Base-by-base conservation (phyloP, 2,113 vertebrate genomes). In the Melanerpes formicivorus region DNA sequence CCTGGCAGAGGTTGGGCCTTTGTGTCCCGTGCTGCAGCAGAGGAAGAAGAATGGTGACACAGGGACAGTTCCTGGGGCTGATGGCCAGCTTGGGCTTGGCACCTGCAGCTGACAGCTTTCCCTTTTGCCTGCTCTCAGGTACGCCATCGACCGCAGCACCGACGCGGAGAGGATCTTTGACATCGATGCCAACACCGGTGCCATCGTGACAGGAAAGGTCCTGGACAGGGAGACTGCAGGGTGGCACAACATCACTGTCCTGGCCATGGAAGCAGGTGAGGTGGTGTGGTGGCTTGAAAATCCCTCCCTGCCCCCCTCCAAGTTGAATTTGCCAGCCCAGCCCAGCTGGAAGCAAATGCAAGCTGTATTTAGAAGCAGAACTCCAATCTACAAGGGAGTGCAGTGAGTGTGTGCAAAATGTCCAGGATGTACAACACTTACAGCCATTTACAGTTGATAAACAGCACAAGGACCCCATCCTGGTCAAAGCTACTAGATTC, bases 181-280 rank as follows among this genome's bases (percentile, higher is more conserved):
- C 91, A 99, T 99, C 10, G 98, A 99, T 81, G 97, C 98, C 11
- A 97, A 98, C 87, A 98, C 98, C 0, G 99, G 99, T 8, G 98
- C 98, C 87, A 98, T 99, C 73, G 98, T 98, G 75, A 98, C 99
- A 44, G 98, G 98, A 90, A 99, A 99, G 96, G 96, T 98, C 74
- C 96, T 99, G 97, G 99, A 99, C 96, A 96, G 99, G 10, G 99
- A 99, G 97, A 99, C 98, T 0, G 98, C 99, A 2, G 99, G 99
- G 84, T 99, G 99, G 99, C 98, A 99, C 98, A 99, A 99, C 95
- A 98, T 99, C 98, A 99, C 99, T 0, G 98, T 99, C 94, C 98
- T 98, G 95, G 99, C 99, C 0, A 98, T 98, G 95, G 99, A 99
- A 97, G 98, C 98, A 96, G 99, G 99, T 99, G 91, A 97, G 98